A percentile compares a stretch with the other conserved stretches of the same genome.
Conservation (phyloP, 2,113 vertebrate genomes). For the Tor tambroides region DNA sequence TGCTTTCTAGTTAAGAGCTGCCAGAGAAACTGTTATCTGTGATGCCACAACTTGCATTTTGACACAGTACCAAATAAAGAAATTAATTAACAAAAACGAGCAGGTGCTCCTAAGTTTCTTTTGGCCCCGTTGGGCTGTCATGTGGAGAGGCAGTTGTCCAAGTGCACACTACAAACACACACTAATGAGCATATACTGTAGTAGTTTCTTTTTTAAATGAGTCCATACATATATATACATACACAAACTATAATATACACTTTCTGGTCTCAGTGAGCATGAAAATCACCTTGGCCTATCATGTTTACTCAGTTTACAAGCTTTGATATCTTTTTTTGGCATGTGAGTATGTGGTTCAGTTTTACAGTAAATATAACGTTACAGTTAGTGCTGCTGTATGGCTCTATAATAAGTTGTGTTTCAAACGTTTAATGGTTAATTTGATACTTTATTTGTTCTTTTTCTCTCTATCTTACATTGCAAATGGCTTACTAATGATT, state of each 20-base stretch:
- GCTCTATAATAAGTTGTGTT: not conserved
- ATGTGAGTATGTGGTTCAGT: not conserved
- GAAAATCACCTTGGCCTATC: not conserved
- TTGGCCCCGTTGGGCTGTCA: not conserved
- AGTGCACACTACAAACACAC: conserved; percentile 11
- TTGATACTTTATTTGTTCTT: not conserved
- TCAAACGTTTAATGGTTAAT: not conserved
- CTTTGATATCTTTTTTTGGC: not conserved
- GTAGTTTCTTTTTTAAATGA: not conserved
- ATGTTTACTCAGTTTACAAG: not conserved
- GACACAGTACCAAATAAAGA: conserved; percentile 14
- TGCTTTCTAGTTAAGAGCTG: conserved; percentile 9
- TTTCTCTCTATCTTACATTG: not conserved
- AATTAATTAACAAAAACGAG: not conserved
- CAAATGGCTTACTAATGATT: conserved; percentile 45
- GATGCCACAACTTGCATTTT: not conserved
- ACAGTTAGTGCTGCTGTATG: not conserved
- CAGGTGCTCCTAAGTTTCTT: conserved; percentile 22
- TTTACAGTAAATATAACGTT: not conserved
- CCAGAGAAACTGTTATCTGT: conserved; percentile 14
- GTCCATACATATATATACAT: not conserved
- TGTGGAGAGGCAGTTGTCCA: conserved; percentile 20
- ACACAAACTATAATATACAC: too few species aligned
- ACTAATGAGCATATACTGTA: not conserved
- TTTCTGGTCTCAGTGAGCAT: not conserved